Evolutionary conservation across 2,888 invertebrate genomes (phyloP).

Genomic region (Drosophila tripunctata): DNA sequence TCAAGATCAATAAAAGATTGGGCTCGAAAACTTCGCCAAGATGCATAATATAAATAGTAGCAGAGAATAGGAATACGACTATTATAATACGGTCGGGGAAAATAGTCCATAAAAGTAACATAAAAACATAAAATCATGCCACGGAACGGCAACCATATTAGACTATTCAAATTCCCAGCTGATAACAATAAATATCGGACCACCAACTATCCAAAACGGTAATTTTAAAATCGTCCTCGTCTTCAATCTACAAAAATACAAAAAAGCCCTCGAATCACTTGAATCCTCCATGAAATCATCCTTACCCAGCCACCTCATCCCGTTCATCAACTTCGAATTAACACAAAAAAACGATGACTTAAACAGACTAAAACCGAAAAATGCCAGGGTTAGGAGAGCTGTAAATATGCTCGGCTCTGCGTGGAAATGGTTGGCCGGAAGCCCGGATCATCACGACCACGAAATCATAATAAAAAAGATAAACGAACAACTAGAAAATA

Average conservation of each 20-base stretch:
- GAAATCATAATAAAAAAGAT: background rate
- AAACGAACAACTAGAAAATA: background rate
- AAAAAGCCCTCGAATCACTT: background rate
- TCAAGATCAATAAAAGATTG: slow-evolving; percentile 11
- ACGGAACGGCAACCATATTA: background rate
- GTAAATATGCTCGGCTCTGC: slow-evolving; percentile 1
- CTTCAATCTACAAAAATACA: too few relatives aligned
- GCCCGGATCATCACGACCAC: background rate
- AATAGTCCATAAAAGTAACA: slow-evolving; percentile 9
- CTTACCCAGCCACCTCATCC: background rate
- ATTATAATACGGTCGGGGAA: slow-evolving; percentile 2
- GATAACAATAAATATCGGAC: background rate
- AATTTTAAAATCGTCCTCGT: slow-evolving; percentile 1
- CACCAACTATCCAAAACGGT: background rate
- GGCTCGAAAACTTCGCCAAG: slow-evolving; percentile 1
- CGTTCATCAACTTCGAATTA: background rate
- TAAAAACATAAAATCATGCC: slow-evolving; percentile 1
- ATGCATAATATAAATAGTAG: slow-evolving; percentile 6
- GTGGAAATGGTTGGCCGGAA: slow-evolving; percentile 1
- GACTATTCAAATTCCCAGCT: slow-evolving; percentile 2
- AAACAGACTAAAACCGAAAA: background rate
- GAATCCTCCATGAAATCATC: background rate
- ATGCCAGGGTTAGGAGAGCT: too few relatives aligned
- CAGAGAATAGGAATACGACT: slow-evolving; percentile 5
- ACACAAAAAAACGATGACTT: background rate